phyloP scores from a whole-genome alignment of 2,888 invertebrate species.

The Vanessa cardui region DNA sequence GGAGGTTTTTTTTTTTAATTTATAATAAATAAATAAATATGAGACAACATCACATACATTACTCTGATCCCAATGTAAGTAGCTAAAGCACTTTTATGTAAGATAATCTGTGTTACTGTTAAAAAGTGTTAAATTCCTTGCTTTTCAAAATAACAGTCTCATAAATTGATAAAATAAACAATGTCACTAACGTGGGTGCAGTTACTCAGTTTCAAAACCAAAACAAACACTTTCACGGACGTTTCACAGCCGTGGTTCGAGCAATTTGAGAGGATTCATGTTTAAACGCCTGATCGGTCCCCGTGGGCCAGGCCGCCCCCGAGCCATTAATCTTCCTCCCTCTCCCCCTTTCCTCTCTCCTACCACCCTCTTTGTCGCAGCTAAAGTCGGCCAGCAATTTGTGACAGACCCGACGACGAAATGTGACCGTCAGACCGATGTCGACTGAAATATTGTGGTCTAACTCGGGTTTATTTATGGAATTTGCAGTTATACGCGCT shows the following conservation, averaged over 20 bases:
- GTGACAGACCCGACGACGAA: constrained; percentile 51
- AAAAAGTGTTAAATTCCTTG: not conserved
- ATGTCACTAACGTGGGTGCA: too few species aligned
- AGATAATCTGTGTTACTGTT: too few species aligned
- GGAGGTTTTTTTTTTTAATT: too few species aligned
- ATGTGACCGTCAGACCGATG: constrained; percentile 37
- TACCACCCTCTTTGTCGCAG: constrained; percentile 21
- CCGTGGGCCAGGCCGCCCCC: constrained; percentile 58
- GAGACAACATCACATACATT: too few species aligned
- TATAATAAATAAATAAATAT: too few species aligned
- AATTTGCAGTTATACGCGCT: too few species aligned
- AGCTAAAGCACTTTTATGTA: too few species aligned
- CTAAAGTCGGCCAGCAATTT: constrained; percentile 31
- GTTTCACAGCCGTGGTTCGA: constrained; percentile 51
- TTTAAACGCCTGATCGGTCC: constrained; percentile 68
- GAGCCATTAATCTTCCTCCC: constrained; percentile 67
- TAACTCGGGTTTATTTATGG: not conserved
- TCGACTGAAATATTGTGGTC: constrained; percentile 16
- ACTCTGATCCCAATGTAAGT: too few species aligned
- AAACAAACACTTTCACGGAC: constrained; percentile 56
- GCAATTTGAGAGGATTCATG: constrained; percentile 69
- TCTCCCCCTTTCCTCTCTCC: constrained; percentile 45
- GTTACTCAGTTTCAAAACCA: constrained; percentile 15
- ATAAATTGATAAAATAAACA: not conserved
- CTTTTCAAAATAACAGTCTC: not conserved